Base-by-base conservation (phyloP, 2,888 invertebrate species). In the Apodemia zela region DNA sequence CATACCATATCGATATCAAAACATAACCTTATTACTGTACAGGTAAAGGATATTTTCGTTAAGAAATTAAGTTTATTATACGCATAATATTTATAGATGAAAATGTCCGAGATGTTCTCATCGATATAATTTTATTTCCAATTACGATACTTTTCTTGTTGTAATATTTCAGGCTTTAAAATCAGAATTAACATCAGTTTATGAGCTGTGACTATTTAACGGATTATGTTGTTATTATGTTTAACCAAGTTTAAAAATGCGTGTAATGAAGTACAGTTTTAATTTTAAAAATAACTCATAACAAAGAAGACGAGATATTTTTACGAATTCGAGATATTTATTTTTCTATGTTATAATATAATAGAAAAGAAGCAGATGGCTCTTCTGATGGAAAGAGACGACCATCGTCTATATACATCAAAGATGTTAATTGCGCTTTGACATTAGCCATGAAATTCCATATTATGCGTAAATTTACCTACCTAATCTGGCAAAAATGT, bases 111-210 rank as follows among this genome's bases (percentile, higher is more conserved):
- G 82, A 85, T 85, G 82, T 83, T 81, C 75, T 78, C 81, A 84
- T 82, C 84, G 87, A 85, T 87, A 84, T 84, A 81, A 80, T 80
- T 81, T 86, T 82, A 81, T 85, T 87, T 84, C 85, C 85, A 87
- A 87, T 87, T 87, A 85, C 81, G 81, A 83, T 74, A 74, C 75
- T 73, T 77, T 49, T 74, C 75, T 78, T 78, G 75, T 80, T 78
- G 75, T 73, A 72, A 67, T 71, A 69, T 77, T 79, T 71, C 68
- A 51, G 42, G 59, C 42, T 29, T 47, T 59, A 59, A 57, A 59
- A 42, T 63, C 58, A 59, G 59, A 45, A 58, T 62, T 61, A 49
- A 33, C 15, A 18, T 49, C 18, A 35, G 29, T 61, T 61, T 49
- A 38, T 3, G 18, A 61, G 33, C 25, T 49, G 47, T 61, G 61